Conservation (phyloP, 2,888 invertebrate genomes). For the Oscheius sp. region DNA sequence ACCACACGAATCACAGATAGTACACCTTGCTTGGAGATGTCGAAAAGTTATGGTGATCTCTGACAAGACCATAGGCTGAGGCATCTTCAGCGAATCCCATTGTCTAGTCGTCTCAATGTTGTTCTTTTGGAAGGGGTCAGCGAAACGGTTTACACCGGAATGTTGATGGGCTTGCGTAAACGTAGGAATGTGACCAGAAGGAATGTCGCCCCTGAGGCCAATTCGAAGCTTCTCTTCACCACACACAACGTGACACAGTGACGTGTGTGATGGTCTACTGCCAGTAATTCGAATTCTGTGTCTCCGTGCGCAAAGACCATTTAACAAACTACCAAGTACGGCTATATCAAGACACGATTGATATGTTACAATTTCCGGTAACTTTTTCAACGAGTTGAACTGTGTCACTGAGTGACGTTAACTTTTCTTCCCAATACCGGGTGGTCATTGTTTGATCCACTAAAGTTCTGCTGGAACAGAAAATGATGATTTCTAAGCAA, state of each 20-base stretch:
- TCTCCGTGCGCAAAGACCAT: background rate
- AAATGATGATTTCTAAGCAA: no score
- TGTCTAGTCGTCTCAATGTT: no score
- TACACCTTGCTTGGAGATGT: no score
- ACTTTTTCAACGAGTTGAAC: slow-evolving; percentile 16
- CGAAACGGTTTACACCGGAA: no score
- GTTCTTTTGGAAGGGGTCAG: no score
- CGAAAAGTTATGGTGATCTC: no score
- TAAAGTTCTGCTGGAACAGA: background rate
- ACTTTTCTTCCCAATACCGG: background rate
- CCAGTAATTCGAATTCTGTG: background rate
- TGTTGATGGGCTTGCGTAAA: no score
- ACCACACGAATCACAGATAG: no score
- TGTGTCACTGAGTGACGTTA: background rate
- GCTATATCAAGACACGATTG: background rate
- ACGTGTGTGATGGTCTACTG: slow-evolving; percentile 13
- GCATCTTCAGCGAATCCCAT: no score
- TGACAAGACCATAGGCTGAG: no score
- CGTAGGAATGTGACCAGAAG: no score
- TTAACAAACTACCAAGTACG: slow-evolving; percentile 11
- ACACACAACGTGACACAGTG: slow-evolving; percentile 9
- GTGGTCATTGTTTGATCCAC: slow-evolving; percentile 19
- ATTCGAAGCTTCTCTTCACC: background rate
- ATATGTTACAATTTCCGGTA: slow-evolving; percentile 12
- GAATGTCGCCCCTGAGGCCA: no score